Evolutionary conservation across 1,140 invertebrate genomes (phyloP).

Genomic region (Trypoxylus dichotomus): DNA sequence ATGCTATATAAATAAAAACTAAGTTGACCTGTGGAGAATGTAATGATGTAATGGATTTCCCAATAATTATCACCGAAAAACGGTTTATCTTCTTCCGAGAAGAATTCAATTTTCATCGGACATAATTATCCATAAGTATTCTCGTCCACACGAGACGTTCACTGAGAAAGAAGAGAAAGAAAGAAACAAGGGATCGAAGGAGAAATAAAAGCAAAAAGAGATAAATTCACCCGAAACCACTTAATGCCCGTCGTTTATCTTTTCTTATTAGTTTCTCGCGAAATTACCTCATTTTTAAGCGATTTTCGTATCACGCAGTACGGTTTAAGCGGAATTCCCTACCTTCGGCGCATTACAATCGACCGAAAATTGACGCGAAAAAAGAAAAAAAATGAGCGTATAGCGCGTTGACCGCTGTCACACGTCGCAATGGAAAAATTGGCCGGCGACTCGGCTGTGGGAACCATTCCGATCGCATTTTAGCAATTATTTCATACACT

Average conservation of each 20-base stretch:
- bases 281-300: slow-evolving; percentile 18
- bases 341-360: background rate
- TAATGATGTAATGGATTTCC: background rate
- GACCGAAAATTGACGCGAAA: background rate
- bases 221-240: background rate
- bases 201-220: background rate
- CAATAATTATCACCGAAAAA: background rate
- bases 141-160: background rate
- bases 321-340: slow-evolving; percentile 5
- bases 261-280: background rate
- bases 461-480: slow-evolving; percentile 6
- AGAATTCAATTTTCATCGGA: background rate
- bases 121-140: slow-evolving; percentile 6
- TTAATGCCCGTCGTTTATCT: background rate
- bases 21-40: background rate
- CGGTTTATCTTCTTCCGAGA: background rate
- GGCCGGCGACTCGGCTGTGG: background rate
- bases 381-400: background rate
- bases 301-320: background rate
- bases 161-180: background rate
- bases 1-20: background rate
- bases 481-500: background rate
- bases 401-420: background rate
- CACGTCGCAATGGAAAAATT: background rate
- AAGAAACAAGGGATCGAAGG: background rate